Conservation (phyloP, 1,140 invertebrate species). For the Aplysia californica region DNA sequence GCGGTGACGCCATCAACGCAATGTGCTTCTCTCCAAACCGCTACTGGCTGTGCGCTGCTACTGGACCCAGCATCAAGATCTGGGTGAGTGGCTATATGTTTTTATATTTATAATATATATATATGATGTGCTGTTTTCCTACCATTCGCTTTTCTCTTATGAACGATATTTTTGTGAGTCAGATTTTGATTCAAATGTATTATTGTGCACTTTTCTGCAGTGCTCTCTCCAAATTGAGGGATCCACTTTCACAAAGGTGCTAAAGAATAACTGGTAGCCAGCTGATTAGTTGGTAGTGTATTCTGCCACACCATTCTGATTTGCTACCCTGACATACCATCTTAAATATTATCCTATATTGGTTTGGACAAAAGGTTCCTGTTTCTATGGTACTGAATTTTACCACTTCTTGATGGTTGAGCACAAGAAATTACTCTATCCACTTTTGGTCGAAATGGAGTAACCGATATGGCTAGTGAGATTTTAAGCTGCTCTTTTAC, state of each 20-base stretch:
- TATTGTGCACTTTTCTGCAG: slow-evolving; percentile 33
- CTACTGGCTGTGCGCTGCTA: slow-evolving; percentile 99
- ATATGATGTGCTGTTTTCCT: not conserved
- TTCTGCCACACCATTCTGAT: too few relatives aligned
- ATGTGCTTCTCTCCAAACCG: slow-evolving; percentile 99
- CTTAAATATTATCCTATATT: too few relatives aligned
- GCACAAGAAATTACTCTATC: too few relatives aligned
- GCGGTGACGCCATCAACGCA: slow-evolving; percentile 98
- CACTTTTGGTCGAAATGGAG: too few relatives aligned
- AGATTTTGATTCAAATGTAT: not conserved
- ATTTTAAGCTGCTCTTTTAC: too few relatives aligned
- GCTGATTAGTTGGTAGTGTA: too few relatives aligned
- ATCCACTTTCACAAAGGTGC: slow-evolving; percentile 35
- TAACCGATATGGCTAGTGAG: too few relatives aligned
- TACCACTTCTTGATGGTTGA: too few relatives aligned
- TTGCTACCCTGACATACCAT: too few relatives aligned
- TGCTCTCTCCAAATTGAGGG: slow-evolving; percentile 19
- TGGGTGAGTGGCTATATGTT: slow-evolving; percentile 76
- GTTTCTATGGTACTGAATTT: too few relatives aligned
- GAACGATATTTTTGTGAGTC: not conserved
- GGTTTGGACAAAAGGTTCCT: too few relatives aligned
- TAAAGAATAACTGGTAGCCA: too few relatives aligned
- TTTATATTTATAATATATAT: not conserved
- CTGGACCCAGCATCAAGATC: slow-evolving; percentile 98
- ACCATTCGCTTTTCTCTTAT: not conserved